phyloP scores from a whole-genome alignment of 2,888 invertebrate species.

The Drosophila lutescens region DNA sequence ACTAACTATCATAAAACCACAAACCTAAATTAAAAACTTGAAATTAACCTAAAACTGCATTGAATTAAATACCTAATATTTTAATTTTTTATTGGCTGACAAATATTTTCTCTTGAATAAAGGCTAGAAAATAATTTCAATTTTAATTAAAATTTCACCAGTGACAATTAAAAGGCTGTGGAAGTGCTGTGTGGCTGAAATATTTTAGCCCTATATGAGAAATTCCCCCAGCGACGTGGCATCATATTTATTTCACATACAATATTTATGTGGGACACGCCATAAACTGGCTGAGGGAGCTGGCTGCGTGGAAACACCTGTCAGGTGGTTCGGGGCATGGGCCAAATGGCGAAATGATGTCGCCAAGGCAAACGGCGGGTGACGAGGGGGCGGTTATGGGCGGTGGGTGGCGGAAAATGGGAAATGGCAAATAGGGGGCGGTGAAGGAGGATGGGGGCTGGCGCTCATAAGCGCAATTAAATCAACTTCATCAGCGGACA shows the following conservation, averaged over 20 bases:
- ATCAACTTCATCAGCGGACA: slow-evolving; percentile 67
- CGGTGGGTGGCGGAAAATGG: background rate
- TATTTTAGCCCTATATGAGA: slow-evolving; percentile 17
- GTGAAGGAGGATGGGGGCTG: slow-evolving; percentile 19
- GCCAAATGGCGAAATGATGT: slow-evolving; percentile 43
- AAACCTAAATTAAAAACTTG: too few species aligned
- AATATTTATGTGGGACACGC: slow-evolving; percentile 46
- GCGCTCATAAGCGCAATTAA: slow-evolving; percentile 62
- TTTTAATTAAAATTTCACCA: background rate
- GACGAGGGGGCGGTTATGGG: slow-evolving; percentile 3
- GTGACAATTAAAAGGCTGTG: slow-evolving; percentile 1
- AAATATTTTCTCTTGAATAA: too few species aligned
- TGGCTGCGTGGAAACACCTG: slow-evolving; percentile 46
- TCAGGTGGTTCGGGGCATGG: slow-evolving; percentile 23
- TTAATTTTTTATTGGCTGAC: too few species aligned
- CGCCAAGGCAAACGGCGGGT: slow-evolving; percentile 27
- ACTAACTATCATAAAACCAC: too few species aligned
- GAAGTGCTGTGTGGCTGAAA: slow-evolving; percentile 13
- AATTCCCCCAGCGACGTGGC: slow-evolving; percentile 16
- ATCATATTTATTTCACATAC: slow-evolving; percentile 50
- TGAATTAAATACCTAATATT: too few species aligned
- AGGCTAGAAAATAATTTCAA: background rate
- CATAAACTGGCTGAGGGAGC: slow-evolving; percentile 39
- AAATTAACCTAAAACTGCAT: too few species aligned
- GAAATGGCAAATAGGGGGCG: background rate